Evolutionary conservation across 2,797 vertebrate species (phyloP).

Genomic region (Nyctibius grandis): DNA sequence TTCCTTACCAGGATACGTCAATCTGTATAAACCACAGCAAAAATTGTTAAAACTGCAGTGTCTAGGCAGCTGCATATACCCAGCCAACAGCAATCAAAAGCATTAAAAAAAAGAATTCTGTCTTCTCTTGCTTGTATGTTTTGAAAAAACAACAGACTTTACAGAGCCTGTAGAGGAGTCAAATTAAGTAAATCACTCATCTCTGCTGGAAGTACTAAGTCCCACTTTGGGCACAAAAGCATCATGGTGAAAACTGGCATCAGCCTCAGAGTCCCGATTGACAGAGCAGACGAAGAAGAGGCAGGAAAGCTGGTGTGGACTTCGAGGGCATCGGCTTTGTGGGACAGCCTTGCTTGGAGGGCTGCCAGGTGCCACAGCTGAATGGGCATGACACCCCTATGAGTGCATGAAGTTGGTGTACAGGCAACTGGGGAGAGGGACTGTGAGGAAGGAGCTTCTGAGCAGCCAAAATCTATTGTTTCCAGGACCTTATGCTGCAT

Average conservation of each 20-base stretch:
- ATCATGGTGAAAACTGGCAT: neutral
- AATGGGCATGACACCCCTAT: accelerated
- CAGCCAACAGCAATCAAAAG: conserved; percentile 25
- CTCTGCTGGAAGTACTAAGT: neutral
- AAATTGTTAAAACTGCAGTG: neutral
- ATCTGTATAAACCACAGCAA: conserved; percentile 53
- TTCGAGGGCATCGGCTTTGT: neutral
- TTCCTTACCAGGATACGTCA: conserved; percentile 45
- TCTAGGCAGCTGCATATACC: neutral
- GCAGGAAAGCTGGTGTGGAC: neutral
- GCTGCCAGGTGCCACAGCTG: neutral
- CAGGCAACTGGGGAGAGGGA: neutral
- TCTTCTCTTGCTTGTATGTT: neutral
- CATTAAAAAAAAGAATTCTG: neutral
- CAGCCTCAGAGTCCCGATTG: neutral
- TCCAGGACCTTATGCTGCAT: neutral
- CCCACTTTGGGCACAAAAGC: neutral
- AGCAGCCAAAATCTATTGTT: neutral
- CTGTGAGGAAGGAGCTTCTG: neutral
- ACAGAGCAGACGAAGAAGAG: neutral
- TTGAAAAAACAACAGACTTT: neutral
- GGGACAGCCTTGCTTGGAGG: neutral
- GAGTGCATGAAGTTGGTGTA: accelerated
- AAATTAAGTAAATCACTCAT: neutral
- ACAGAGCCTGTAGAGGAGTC: neutral